Conservation (phyloP, 2,113 vertebrate species). For the Glaucidium brasilianum region DNA sequence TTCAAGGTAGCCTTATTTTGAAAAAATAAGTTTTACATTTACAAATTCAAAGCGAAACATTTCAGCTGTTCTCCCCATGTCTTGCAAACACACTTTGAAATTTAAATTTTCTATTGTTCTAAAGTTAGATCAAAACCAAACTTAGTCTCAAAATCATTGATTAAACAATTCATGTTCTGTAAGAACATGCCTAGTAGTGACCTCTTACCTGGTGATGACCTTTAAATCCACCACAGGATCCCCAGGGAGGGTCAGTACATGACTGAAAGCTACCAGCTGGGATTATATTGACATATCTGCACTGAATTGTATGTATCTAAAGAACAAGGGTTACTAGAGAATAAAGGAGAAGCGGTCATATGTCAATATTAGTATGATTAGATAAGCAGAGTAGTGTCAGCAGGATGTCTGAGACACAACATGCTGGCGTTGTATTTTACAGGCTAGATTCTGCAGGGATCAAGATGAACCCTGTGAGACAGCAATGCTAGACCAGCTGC, state of each 20-base stretch:
- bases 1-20: background rate
- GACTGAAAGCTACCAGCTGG: background rate
- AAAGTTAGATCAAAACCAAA: background rate
- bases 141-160: background rate
- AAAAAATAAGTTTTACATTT: background rate
- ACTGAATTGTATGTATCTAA: background rate
- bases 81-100: background rate
- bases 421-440: background rate
- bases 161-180: background rate
- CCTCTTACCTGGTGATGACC: conserved; percentile 23
- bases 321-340: conserved; percentile 28
- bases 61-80: background rate
- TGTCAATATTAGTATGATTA: conserved; percentile 45
- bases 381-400: conserved; percentile 4
- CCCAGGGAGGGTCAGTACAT: background rate
- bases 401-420: conserved; percentile 11
- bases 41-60: background rate
- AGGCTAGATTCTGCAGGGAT: background rate
- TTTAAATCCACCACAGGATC: background rate
- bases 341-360: conserved; percentile 3
- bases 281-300: background rate
- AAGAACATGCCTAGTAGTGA: background rate
- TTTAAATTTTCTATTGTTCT: background rate
- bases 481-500: background rate
- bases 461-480: background rate